Evolutionary conservation across 1,140 invertebrate genomes (phyloP), one percentile per base, ranked within the genome.

Genomic region (Calliphora vicina): DNA sequence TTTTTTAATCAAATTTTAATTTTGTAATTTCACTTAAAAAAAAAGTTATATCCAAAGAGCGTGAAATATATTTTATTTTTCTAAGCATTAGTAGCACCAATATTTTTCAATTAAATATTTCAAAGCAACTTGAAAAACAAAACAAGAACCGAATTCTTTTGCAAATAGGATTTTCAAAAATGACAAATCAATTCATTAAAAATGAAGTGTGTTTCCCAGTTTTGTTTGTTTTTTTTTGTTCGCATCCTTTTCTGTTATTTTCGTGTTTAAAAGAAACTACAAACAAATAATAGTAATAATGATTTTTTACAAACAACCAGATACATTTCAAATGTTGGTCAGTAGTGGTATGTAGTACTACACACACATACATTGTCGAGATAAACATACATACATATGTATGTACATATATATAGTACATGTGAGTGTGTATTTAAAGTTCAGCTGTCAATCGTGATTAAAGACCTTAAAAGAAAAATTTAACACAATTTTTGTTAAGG

Each of bases 401-500:
- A 35, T 35, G 10, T 50, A n/a, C 8, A 50, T n/a, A 50, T 13
- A 50, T 50, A 50, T 12, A 35, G 15, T 57, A 6, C 25, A 2
- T 67, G 61, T 67, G 61, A 3, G n/a, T 67, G 61, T 67, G 61
- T 23, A 25, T 67, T 23, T 67, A 67, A 67, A 67, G 61, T 67
- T 67, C 61, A 67, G 61, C 20, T 23, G 61, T 67, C 61, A 67
- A 67, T 67, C 20, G 61, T 67, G 61, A 67, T 67, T 67, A 67
- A 67, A 67, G 61, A 67, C 61, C 61, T 67, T 67, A 67, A 50
- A 50, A 50, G 45, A 50, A 50, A 50, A 67, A 67, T 67, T 67
- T 67, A 67, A 67, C 61, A 67, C 61, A 67, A 67, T 67, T 67
- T 67, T 67, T 67, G n/a, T 67, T 67, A 67, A 67, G 61, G 61